A percentile compares a stretch with the other conserved stretches of the same genome.
These are phyloP conservation scores for Progne subis DNA, from an alignment of 2,113 vertebrate genomes.

Conservation along the genomic window DNA sequence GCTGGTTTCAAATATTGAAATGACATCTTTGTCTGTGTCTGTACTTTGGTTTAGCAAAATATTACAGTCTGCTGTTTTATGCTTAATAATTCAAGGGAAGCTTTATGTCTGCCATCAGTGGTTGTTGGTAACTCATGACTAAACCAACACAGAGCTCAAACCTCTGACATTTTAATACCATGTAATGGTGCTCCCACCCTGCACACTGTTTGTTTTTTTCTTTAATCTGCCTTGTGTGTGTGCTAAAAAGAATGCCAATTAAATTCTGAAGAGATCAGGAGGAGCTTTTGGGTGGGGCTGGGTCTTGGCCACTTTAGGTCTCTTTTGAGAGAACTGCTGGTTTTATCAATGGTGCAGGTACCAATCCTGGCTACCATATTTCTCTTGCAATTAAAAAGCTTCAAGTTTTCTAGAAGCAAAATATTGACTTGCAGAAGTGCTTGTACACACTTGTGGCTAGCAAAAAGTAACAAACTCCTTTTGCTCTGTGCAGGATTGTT, in stretches of 20 bases:
- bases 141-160: slow-evolving; percentile 73
- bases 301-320: not conserved
- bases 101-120: slow-evolving; percentile 79
- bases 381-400: not conserved
- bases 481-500: not conserved
- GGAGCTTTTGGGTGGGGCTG: not conserved
- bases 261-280: slow-evolving; percentile 36
- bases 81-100: slow-evolving; percentile 87
- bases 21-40: slow-evolving; percentile 90
- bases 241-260: slow-evolving; percentile 61
- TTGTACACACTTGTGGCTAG: not conserved
- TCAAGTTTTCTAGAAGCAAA: not conserved
- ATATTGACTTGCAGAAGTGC: not conserved
- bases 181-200: slow-evolving; percentile 54
- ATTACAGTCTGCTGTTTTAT: slow-evolving; percentile 88
- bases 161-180: slow-evolving; percentile 79
- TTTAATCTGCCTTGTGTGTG: slow-evolving; percentile 31
- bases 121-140: slow-evolving; percentile 83
- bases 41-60: slow-evolving; percentile 91
- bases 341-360: not conserved
- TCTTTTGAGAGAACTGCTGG: not conserved
- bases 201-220: not conserved
- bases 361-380: not conserved
- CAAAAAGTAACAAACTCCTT: not conserved
- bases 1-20: slow-evolving; percentile 98